These are phyloP conservation scores for Jaculus jaculus DNA, from an alignment of 2,113 vertebrate species.

Conservation along the genomic window DNA sequence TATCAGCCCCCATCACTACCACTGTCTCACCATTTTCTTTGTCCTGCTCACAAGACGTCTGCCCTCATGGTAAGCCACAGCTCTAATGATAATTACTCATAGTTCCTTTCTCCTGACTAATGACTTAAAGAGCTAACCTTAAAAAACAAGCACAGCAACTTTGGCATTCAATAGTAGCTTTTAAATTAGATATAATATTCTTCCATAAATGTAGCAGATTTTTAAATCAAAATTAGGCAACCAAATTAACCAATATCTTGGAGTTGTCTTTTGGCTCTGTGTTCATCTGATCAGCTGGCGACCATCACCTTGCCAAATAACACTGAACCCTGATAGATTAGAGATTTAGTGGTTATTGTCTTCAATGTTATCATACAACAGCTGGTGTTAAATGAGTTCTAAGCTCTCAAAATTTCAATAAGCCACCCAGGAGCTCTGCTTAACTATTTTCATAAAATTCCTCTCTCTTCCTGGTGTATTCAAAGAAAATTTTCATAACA, in stretches of 20 bases:
- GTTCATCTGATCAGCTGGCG: slow-evolving; percentile 75
- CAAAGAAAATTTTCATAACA: slow-evolving; percentile 78
- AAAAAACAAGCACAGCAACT: slow-evolving; percentile 58
- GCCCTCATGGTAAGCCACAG: neutral
- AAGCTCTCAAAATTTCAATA: slow-evolving; percentile 78
- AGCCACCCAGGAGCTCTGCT: slow-evolving; percentile 72
- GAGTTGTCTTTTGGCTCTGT: slow-evolving; percentile 58
- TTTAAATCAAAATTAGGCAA: slow-evolving; percentile 54
- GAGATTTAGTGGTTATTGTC: slow-evolving; percentile 76
- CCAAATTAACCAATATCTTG: slow-evolving; percentile 56
- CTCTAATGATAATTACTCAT: neutral
- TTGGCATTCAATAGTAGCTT: slow-evolving; percentile 41
- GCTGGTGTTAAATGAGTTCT: slow-evolving; percentile 85
- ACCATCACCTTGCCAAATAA: slow-evolving; percentile 68
- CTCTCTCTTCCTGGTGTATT: slow-evolving; percentile 71
- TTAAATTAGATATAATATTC: slow-evolving; percentile 40
- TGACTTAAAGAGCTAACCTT: slow-evolving; percentile 23
- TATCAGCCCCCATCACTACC: neutral
- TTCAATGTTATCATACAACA: slow-evolving; percentile 81
- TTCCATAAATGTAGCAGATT: slow-evolving; percentile 43
- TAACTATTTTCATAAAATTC: slow-evolving; percentile 76
- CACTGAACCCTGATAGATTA: slow-evolving; percentile 71
- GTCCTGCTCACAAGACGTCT: neutral
- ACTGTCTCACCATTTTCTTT: neutral
- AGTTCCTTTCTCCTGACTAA: slow-evolving; percentile 40